Evolutionary conservation across 64 coral and sea anemone genomes (phyloP).

Genomic region (Porites lutea): DNA sequence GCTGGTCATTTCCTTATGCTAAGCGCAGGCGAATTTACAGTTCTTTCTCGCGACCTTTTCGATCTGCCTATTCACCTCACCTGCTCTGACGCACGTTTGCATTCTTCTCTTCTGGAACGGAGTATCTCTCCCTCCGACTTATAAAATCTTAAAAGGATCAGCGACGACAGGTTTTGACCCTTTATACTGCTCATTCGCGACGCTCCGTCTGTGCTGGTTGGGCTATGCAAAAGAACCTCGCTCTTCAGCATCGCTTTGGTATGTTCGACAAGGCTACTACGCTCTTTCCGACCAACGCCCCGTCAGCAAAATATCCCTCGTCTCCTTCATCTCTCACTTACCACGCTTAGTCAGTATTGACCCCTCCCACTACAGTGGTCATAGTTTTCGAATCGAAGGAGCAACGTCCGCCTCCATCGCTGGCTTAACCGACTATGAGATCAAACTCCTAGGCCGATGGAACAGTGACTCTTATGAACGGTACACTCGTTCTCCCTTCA

Average conservation of each 20-base stretch:
- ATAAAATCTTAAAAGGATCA: conserved; percentile 51
- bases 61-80: background rate
- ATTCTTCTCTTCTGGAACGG: background rate
- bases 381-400: conserved; percentile 40
- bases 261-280: too few species aligned
- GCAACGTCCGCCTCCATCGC: conserved; percentile 27
- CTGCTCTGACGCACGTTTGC: background rate
- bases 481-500: conserved; percentile 25
- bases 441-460: background rate
- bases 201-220: conserved; percentile 5
- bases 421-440: conserved; percentile 13
- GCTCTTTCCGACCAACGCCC: background rate
- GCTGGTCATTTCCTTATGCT: conserved; percentile 5
- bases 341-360: background rate
- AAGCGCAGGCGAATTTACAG: too few species aligned
- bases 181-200: conserved; percentile 15
- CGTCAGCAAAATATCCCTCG: background rate
- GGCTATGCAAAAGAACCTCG: background rate
- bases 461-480: background rate
- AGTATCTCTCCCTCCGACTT: conserved; percentile 14
- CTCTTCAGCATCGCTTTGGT: background rate
- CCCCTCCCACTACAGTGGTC: conserved; percentile 5
- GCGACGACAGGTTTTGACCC: background rate
- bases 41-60: background rate
- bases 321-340: background rate